Evolutionary conservation across 2,797 vertebrate species (phyloP), one percentile per base, ranked within the genome.

Genomic region (Zenarchopterus dispar): DNA sequence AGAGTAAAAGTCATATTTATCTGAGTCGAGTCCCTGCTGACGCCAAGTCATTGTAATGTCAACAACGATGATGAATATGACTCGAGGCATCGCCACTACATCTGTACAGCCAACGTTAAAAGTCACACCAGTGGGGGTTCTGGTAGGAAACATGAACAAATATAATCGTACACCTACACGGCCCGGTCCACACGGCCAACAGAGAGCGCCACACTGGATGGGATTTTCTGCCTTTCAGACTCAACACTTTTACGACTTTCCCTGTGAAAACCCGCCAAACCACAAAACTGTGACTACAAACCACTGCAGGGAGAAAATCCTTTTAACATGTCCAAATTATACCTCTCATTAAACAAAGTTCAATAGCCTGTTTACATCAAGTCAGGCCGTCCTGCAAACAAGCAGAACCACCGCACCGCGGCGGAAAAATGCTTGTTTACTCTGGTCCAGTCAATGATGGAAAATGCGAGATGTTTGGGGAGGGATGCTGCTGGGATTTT

Each of bases 391-490:
- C 63, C 69, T 63, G n/a, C 78, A 81, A 85, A 87, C 72, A 82
- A 85, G 87, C 71, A 67, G 22, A 63, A 63, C 26, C 52, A 36
- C 17, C 21, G 23, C 63, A 43, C 67, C 56, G 60, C 68, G 46
- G 53, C 70, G 74, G 48, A 87, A 58, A 72, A 46, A 84, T 81
- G 72, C 85, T 89, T 88, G 85, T 89, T 90, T 88, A 80, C 71
- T 57, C 23, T 48, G 77, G 57, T 23, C 23, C 67, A 77, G 55
- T 87, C 87, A 88, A 0, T 60, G 68, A 63, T 67, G 74, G 41
- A 80, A 88, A 90, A 90, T 87, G 85, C 72, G 55, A 70, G 70
- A 75, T 86, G 88, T 90, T 82, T 77, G 81, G 51, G 65, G 77
- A 2, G 51, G 56, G 78, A 80, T 47, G 75, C 67, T 72, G 73